phyloP scores from a whole-genome alignment of 2,113 vertebrate genomes.

The Channa maculata region DNA sequence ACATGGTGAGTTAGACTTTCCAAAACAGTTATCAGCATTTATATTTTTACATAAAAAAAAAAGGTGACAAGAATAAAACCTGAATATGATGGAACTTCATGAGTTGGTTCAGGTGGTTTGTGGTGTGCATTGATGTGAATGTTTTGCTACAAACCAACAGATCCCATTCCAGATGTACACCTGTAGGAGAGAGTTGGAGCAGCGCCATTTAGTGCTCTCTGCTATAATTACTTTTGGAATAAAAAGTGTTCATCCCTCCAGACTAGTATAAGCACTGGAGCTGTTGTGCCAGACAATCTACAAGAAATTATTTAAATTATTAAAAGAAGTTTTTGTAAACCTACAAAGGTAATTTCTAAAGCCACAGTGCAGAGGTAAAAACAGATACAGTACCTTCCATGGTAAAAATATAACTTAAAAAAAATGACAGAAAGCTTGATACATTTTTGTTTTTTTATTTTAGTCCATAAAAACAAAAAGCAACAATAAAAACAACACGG shows the following conservation, averaged over 20 bases:
- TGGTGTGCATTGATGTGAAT: background rate
- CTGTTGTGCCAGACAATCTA: too few relatives aligned
- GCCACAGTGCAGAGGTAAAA: too few relatives aligned
- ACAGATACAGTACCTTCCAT: too few relatives aligned
- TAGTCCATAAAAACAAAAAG: slow-evolving; percentile 79
- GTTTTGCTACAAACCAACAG: background rate
- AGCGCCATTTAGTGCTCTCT: too few relatives aligned
- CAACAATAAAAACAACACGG: slow-evolving; percentile 77
- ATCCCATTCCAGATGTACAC: background rate
- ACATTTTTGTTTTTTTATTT: slow-evolving; percentile 76
- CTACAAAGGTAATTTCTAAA: too few relatives aligned
- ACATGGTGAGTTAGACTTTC: background rate
- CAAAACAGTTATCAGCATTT: background rate
- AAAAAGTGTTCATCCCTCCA: too few relatives aligned
- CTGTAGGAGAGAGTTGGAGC: background rate
- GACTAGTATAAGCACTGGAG: too few relatives aligned
- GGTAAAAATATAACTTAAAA: too few relatives aligned
- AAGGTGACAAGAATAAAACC: background rate
- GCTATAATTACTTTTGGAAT: too few relatives aligned
- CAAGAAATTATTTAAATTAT: too few relatives aligned
- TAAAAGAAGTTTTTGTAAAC: too few relatives aligned
- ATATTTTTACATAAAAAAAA: background rate
- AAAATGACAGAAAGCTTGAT: slow-evolving; percentile 1
- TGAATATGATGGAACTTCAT: background rate
- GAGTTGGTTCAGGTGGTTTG: background rate